These are phyloP conservation scores for Lasioglossum lativentre DNA, from an alignment of 2,888 invertebrate species.

Conservation along the genomic window DNA sequence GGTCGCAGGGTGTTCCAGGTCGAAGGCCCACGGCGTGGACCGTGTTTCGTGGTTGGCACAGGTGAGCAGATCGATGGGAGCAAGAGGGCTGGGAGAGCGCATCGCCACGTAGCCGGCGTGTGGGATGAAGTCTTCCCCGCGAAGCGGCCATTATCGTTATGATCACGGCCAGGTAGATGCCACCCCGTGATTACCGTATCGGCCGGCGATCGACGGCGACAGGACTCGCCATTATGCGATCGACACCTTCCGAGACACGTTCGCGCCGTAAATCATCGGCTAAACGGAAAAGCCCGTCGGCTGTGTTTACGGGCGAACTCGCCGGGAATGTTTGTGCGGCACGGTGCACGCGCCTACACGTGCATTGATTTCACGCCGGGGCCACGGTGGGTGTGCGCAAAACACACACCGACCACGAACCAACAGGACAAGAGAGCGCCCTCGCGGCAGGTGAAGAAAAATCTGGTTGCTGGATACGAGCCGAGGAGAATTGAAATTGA, in stretches of 20 bases:
- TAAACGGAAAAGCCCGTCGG: conserved; percentile 76
- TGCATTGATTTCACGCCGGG: conserved; percentile 58
- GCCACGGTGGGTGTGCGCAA: conserved; percentile 36
- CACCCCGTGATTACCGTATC: conserved; percentile 82
- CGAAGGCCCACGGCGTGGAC: neutral
- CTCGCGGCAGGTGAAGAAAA: neutral
- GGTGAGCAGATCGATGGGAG: conserved; percentile 23
- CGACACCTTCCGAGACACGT: conserved; percentile 82
- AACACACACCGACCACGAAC: conserved; percentile 33
- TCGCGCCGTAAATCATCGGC: conserved; percentile 79
- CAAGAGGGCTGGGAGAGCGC: conserved; percentile 30
- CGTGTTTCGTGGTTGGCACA: neutral
- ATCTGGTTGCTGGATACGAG: neutral
- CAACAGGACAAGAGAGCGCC: neutral
- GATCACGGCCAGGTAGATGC: conserved; percentile 80
- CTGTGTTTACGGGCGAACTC: conserved; percentile 69
- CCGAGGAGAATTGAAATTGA: conserved; percentile 33
- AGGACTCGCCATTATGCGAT: conserved; percentile 81
- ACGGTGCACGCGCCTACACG: conserved; percentile 56
- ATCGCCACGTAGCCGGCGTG: conserved; percentile 61
- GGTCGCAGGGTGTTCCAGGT: neutral
- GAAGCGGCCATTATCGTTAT: conserved; percentile 80
- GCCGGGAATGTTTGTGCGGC: conserved; percentile 51
- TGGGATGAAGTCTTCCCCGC: conserved; percentile 80
- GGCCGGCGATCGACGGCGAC: conserved; percentile 79